Conservation (phyloP, 2,113 vertebrate genomes). For the Indri indri region DNA sequence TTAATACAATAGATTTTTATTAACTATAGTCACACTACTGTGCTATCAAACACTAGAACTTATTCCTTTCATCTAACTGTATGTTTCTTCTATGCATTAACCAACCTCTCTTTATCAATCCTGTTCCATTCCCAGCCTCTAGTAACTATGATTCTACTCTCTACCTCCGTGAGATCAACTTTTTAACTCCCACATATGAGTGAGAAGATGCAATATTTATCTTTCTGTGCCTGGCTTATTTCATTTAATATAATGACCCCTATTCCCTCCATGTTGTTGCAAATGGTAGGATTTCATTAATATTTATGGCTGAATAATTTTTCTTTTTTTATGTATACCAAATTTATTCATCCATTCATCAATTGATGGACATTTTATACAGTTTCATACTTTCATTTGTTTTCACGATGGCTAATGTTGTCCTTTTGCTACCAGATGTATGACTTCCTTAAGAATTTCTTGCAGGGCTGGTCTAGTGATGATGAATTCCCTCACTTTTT, state of each 20-base stretch:
- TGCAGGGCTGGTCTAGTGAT: not conserved
- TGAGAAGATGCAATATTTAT: not conserved
- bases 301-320: too few species aligned
- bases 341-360: too few species aligned
- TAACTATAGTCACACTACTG: not conserved
- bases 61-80: not conserved
- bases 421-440: not conserved
- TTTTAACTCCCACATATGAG: not conserved
- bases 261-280: not conserved
- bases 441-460: not conserved
- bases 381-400: not conserved
- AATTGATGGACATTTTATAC: too few species aligned
- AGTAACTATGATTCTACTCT: not conserved
- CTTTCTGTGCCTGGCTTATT: not conserved
- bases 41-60: not conserved
- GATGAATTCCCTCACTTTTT: not conserved
- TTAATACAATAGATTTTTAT: not conserved
- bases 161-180: not conserved
- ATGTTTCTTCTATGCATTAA: not conserved
- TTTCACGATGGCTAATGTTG: not conserved
- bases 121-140: not conserved
- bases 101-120: not conserved
- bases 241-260: not conserved
- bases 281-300: too few species aligned
- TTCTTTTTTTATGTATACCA: too few species aligned